Percentiles rank a stretch among this genome's conserved stretches.
Conservation (phyloP, 2,888 invertebrate genomes). For the Meghimatium bilineatum region DNA sequence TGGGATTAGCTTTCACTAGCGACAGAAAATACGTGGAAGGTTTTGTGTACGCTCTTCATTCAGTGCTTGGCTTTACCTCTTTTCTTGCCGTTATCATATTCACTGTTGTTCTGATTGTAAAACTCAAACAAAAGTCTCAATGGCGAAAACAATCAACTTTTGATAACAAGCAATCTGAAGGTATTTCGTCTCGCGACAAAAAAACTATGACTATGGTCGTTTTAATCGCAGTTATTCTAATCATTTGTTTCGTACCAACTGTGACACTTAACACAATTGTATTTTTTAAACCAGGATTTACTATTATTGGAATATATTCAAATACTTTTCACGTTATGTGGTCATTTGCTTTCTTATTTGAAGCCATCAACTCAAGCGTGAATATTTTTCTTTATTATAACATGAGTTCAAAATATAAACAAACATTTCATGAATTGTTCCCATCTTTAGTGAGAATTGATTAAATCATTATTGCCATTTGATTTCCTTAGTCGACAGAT, state of each 20-base stretch:
- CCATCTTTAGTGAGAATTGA: too few relatives aligned
- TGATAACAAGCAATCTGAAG: slow-evolving; percentile 4
- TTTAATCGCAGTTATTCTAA: slow-evolving; percentile 5
- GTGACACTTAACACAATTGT: neutral
- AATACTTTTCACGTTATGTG: slow-evolving; percentile 12
- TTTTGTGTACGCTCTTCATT: neutral
- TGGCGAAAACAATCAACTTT: slow-evolving; percentile 20
- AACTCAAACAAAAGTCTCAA: slow-evolving; percentile 17
- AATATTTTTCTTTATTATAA: slow-evolving; percentile 26
- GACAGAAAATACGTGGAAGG: neutral
- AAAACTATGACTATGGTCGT: slow-evolving; percentile 23
- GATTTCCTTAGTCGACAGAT: too few relatives aligned
- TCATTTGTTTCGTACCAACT: neutral
- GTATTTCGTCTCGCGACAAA: neutral
- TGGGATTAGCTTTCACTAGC: neutral
- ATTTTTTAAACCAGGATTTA: neutral
- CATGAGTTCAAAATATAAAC: slow-evolving; percentile 21
- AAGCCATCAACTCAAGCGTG: slow-evolving; percentile 7
- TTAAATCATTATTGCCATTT: too few relatives aligned
- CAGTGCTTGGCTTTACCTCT: neutral
- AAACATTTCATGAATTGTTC: slow-evolving; percentile 2
- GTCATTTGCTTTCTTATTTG: slow-evolving; percentile 26
- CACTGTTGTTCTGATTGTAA: neutral
- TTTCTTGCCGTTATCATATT: neutral
- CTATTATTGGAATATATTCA: neutral